Base-by-base conservation (phyloP, 1,140 invertebrate genomes). In the Brachionus paranguensis region DNA sequence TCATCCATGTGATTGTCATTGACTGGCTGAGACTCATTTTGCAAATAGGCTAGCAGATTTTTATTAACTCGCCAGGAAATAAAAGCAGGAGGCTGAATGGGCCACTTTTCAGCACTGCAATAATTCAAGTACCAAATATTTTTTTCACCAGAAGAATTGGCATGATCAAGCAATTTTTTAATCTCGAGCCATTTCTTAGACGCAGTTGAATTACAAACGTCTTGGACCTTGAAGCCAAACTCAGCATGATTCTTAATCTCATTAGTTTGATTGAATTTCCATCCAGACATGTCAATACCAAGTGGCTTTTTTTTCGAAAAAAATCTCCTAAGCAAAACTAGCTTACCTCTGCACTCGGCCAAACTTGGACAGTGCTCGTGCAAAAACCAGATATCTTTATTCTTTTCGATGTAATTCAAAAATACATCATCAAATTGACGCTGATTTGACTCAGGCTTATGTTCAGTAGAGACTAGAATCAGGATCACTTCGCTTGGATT, bases 231-330 rank as follows among this genome's bases (percentile, higher is more conserved):
- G 14, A 81, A 45, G 1, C 33, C 29, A 60, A 81, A 81, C 4
- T 60, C 43, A 12, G 53, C 24, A 64, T 81, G 78, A 41, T 81
- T 81, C 12, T 68, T 64, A 68, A 81, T 64, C 20, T 45, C 37
- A 47, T 20, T 45, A 3, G 53, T 81, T 37, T 60, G 53, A 11
- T 68, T 81, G 43, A 64, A 60, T 20, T 27, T 43, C 78, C 78
- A 81, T 10, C 78, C 78, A 8, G 78, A 81, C 78, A 81, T 81
- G 17, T 81, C 78, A 6, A 81, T 81, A 27, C 78, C 78, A 3
- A 81, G 33, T 27, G 78, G 78, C 7, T 41, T 60, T 41, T 64
- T 68, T 29, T 11, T 8, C 3, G 78, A 64, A 45, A 11, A 81
- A 68, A 81, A 81, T 37, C 78, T 60, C 33, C 78, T 60, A 0